These are phyloP conservation scores for Perognathus longimembris DNA, from an alignment of 2,113 vertebrate genomes.

Conservation along the genomic window DNA sequence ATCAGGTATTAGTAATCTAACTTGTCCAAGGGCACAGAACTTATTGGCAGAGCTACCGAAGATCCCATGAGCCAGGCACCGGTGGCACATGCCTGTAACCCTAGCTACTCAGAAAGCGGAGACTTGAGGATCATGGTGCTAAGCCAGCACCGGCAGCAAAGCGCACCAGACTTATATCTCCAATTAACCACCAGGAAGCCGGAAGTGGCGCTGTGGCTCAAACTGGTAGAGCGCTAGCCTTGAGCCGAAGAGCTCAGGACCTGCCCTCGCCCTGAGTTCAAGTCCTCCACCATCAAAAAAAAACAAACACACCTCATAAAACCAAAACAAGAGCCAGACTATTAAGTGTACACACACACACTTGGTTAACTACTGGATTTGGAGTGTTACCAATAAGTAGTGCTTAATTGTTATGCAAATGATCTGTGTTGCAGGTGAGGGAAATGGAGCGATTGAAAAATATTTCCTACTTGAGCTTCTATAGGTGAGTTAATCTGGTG, in stretches of 20 bases:
- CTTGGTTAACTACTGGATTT: not conserved
- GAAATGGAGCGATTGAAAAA: not conserved
- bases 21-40: not conserved
- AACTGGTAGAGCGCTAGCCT: too few relatives aligned
- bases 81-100: too few relatives aligned
- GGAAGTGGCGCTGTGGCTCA: too few relatives aligned
- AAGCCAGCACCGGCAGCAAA: too few relatives aligned
- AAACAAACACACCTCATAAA: too few relatives aligned
- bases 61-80: too few relatives aligned
- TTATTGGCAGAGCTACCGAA: not conserved
- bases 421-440: not conserved
- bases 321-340: too few relatives aligned
- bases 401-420: not conserved
- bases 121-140: too few relatives aligned
- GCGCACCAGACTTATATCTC: too few relatives aligned
- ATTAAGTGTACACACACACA: not conserved
- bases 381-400: not conserved
- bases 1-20: not conserved
- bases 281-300: not conserved
- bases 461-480: constrained; percentile 2
- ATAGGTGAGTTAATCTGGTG: constrained; percentile 13
- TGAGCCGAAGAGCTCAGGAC: too few relatives aligned
- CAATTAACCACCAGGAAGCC: too few relatives aligned
- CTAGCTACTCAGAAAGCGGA: too few relatives aligned
- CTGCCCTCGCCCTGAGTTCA: constrained; percentile 15